These are phyloP conservation scores for Troglohyphantes excavatus DNA, from an alignment of 2,888 invertebrate species.

Conservation along the genomic window DNA sequence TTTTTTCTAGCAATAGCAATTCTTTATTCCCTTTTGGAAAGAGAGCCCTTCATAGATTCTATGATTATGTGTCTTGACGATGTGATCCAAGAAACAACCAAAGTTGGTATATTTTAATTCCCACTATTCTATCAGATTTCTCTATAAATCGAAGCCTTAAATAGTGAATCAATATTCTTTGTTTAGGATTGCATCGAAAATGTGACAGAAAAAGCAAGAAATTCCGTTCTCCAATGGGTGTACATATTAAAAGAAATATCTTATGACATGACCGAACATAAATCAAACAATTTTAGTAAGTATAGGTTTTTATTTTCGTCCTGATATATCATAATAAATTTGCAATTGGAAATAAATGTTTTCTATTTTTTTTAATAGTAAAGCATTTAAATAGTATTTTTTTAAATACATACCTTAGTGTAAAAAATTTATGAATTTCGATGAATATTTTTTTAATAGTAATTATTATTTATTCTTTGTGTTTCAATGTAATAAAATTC, in stretches of 20 bases:
- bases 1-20: not conserved
- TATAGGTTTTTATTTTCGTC: too few species aligned
- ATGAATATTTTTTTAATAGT: too few species aligned
- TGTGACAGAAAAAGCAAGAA: conserved; percentile 1
- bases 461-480: too few species aligned
- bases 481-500: too few species aligned
- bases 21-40: not conserved
- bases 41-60: not conserved
- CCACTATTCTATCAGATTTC: too few species aligned
- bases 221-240: conserved; percentile 32
- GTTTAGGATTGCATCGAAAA: not conserved
- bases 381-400: too few species aligned
- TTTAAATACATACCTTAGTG: too few species aligned
- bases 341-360: too few species aligned
- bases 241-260: conserved; percentile 58
- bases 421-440: too few species aligned
- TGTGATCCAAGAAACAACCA: not conserved
- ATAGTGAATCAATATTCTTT: not conserved
- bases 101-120: conserved; percentile 3
- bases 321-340: too few species aligned
- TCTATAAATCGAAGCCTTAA: too few species aligned
- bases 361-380: too few species aligned
- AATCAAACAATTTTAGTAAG: conserved; percentile 63
- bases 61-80: conserved; percentile 14
- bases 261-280: conserved; percentile 35